Percentiles rank a stretch among this genome's conserved stretches.
These are phyloP conservation scores for Bombus polaris DNA, from an alignment of 1,140 invertebrate genomes.

Conservation along the genomic window DNA sequence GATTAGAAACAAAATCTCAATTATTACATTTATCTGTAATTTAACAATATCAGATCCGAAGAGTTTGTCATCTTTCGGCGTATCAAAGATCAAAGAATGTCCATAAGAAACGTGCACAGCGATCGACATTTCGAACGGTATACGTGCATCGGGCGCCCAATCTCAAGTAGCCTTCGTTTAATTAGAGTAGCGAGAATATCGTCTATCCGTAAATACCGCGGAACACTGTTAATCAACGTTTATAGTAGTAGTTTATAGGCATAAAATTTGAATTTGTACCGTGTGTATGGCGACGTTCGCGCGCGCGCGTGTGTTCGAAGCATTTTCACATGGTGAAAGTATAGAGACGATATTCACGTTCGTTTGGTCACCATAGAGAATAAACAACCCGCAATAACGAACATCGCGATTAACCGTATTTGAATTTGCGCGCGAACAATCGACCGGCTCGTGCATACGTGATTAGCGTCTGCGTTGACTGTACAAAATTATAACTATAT, in stretches of 20 bases:
- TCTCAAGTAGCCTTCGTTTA: conserved; percentile 50
- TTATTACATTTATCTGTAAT: neutral
- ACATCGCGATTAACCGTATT: neutral
- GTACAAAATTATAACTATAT: conserved; percentile 72
- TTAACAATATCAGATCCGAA: no score
- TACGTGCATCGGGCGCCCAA: neutral
- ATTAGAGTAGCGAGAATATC: conserved; percentile 59
- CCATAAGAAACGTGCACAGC: neutral
- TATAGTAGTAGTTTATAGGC: conserved; percentile 55
- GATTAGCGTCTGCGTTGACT: conserved; percentile 50
- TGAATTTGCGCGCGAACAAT: conserved; percentile 10
- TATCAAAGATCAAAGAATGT: neutral
- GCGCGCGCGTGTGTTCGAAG: neutral
- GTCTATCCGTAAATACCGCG: conserved; percentile 40
- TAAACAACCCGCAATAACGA: neutral
- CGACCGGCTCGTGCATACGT: conserved; percentile 47
- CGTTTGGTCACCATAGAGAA: neutral
- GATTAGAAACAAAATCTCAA: neutral
- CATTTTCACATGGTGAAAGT: neutral
- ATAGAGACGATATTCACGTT: neutral
- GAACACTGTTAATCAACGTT: conserved; percentile 50
- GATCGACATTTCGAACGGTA: conserved; percentile 12
- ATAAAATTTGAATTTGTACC: conserved; percentile 82
- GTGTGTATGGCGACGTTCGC: conserved; percentile 69
- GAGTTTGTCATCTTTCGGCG: neutral